phyloP scores from a whole-genome alignment of 1,140 invertebrate genomes.

The Bombyx mandarina region DNA sequence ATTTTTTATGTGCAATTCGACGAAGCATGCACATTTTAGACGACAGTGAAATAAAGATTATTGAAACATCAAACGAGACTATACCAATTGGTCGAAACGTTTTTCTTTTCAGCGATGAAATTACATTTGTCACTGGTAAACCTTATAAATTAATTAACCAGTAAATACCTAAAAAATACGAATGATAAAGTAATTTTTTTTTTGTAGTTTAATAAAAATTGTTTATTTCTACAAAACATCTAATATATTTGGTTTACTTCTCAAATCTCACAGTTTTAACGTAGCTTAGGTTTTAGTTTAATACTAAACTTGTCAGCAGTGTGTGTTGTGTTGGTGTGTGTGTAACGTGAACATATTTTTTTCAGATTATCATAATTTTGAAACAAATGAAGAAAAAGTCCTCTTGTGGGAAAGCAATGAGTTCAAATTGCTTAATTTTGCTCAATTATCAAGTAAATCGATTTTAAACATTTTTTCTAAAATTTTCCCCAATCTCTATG shows the following conservation, averaged over 20 bases:
- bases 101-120: constrained; percentile 48
- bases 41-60: constrained; percentile 12
- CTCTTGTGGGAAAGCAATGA: neutral
- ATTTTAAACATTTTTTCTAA: constrained; percentile 42
- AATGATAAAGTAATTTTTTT: neutral
- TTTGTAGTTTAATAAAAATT: neutral
- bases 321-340: neutral
- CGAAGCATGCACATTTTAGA: constrained; percentile 25
- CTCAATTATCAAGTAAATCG: constrained; percentile 40
- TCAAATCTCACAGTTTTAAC: too few species aligned
- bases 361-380: constrained; percentile 21
- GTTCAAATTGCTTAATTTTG: constrained; percentile 44
- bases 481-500: constrained; percentile 43
- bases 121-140: constrained; percentile 35
- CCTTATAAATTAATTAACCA: neutral
- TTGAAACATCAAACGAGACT: constrained; percentile 19
- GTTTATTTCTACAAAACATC: too few species aligned
- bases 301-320: neutral
- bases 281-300: neutral
- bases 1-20: constrained; percentile 48
- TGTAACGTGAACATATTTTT: constrained; percentile 5
- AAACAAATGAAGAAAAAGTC: constrained; percentile 1
- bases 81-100: constrained; percentile 34
- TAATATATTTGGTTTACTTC: too few species aligned
- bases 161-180: neutral